Base-by-base conservation (phyloP, 1,140 invertebrate genomes). In the Maniola jurtina region DNA sequence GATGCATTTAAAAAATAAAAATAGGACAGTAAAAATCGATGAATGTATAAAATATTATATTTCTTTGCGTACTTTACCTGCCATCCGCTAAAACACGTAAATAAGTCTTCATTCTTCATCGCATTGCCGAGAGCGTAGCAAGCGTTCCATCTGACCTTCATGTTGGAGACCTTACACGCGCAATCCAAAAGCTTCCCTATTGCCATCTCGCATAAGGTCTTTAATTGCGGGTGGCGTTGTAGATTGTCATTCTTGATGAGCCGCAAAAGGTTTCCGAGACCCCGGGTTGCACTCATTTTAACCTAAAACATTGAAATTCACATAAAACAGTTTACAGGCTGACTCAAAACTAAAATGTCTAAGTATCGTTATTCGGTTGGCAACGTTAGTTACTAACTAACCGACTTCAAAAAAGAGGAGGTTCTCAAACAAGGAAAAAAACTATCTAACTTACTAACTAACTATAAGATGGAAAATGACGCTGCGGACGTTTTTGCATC, bases 71-170 rank as follows among this genome's bases (percentile, higher is more conserved):
- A 3, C 7, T 55, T 55, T 81, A 93, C 93, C 86, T 92, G 91
- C 92, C 92, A 94, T 13, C 88, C 80, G 55, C 75, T 82, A 8
- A 91, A 87, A 45, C 88, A 88, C 25, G 81, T 83, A 74, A 93
- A 94, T 2, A 96, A 81, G 8, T 86, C 74, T 4, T 89, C 79
- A 86, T 96, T 96, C 73, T 93, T 94, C 81, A 96, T 92, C 48
- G 95, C 91, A 72, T 95, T 96, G 16, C 96, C 95, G 11, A 97
- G 83, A 13, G 96, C 96, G 86, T 97, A 95, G 81, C 97, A 98
- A 9, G 96, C 95, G 90, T 98, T 98, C 97, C 97, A 98, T 54
- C 96, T 93, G 8, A 97, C 96, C 90, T 97, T 97, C 93, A 96
- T 96, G 75, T 95, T 95, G 56, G 92, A 93, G 42, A 94, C 94